Evolutionary conservation across 2,888 invertebrate genomes (phyloP).

Genomic region (Mythimna albipuncta): DNA sequence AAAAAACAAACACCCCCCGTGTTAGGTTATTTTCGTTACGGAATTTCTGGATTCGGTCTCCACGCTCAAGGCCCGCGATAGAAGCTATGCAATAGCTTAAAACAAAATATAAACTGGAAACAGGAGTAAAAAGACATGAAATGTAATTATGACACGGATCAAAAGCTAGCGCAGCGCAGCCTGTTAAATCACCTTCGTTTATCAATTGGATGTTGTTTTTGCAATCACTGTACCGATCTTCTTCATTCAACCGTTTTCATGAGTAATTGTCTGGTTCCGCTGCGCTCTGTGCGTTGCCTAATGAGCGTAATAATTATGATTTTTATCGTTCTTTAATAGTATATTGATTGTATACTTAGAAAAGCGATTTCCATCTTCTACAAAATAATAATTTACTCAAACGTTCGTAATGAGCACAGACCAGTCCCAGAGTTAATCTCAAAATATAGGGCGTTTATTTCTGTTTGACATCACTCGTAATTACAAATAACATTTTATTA

Average conservation of each 20-base stretch:
- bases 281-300: slow-evolving; percentile 5
- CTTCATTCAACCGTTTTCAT: slow-evolving; percentile 22
- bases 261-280: slow-evolving; percentile 6
- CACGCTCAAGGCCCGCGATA: too few species aligned
- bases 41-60: too few species aligned
- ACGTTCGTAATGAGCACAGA: neutral
- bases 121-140: slow-evolving; percentile 22
- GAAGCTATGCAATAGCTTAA: too few species aligned
- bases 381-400: neutral
- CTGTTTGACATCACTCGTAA: neutral
- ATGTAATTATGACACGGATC: slow-evolving; percentile 26
- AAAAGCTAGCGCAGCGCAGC: slow-evolving; percentile 5
- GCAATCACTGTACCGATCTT: slow-evolving; percentile 21
- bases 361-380: slow-evolving; percentile 3
- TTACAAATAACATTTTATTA: slow-evolving; percentile 2
- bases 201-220: slow-evolving; percentile 28
- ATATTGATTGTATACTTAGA: neutral
- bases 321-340: neutral
- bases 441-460: neutral
- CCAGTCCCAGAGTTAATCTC: neutral
- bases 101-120: slow-evolving; percentile 13
- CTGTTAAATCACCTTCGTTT: slow-evolving; percentile 16
- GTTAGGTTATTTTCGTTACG: too few species aligned
- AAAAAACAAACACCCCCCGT: too few species aligned
- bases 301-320: slow-evolving; percentile 2